Evolutionary conservation across 2,113 vertebrate species (phyloP), one percentile per base, ranked within the genome.

Genomic region (Hemichromis elongatus): DNA sequence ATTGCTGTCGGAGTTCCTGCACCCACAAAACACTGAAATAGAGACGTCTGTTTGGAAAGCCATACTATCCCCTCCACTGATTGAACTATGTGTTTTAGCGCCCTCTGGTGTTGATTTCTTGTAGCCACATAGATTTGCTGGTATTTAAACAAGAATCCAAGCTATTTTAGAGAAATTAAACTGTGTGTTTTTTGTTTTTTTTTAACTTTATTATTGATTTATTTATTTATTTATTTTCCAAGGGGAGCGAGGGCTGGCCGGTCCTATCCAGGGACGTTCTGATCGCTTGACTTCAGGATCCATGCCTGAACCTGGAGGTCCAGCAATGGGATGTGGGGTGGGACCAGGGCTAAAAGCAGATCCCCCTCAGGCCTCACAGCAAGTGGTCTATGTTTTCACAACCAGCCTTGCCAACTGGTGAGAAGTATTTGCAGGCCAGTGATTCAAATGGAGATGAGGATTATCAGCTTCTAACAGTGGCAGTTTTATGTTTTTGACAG

Each of bases 391-490:
- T 6, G 98, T 99, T 93, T 99, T 99, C 91, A 99, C 98, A 53
- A 99, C 98, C 26, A 97, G 94, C 94, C 96, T 99, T 24, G 98
- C 98, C 50, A 99, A 99, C 97, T 98, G 97, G 98, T 99, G 94
- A 97, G 96, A 90, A 1, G 14, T 7, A 9, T 79, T 26, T 66
- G 1, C 9, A 55, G 33, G 30, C 16, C 30, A 26, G 2, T 87
- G 13, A 2, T 57, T 8, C 30, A 19, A 28, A 12, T 26, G 9
- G 52, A 26, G 4, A 73, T 8, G n/a, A 8, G 12, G 57, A n/a
- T 7, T 30, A 0, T 50, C 42, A 8, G 16, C 68, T 50, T 26
- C 6, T 80, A 11, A 59, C 6, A 13, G 3, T 66, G 1, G 42
- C 33, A 2, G 7, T 16, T 54, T 47, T 3, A n/a, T 35, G 33